Percentiles rank a stretch among this genome's conserved stretches.
Evolutionary conservation across 2,888 invertebrate genomes (phyloP).

Genomic region (Pachliopta kotzebuea): DNA sequence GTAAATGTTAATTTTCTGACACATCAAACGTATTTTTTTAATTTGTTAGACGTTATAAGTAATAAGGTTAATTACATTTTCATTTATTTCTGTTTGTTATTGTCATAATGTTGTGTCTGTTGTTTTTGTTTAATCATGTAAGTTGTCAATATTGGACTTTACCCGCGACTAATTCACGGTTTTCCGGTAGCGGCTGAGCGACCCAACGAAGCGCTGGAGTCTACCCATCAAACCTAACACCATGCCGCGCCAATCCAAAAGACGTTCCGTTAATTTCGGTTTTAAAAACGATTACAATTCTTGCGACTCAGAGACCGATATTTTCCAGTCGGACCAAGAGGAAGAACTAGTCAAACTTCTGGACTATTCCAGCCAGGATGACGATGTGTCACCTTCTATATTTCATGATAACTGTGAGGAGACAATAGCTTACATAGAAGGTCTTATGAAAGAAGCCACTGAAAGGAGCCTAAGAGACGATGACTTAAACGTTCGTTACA

Average conservation of each 20-base stretch:
- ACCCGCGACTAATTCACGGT: conserved; percentile 36
- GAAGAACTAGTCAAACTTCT: conserved; percentile 87
- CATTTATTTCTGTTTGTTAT: neutral
- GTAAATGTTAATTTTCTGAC: neutral
- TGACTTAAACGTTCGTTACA: conserved; percentile 62
- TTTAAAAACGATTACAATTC: conserved; percentile 57
- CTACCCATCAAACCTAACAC: conserved; percentile 63
- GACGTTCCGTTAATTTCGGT: conserved; percentile 50
- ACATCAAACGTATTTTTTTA: too few species aligned
- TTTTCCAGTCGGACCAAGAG: conserved; percentile 89
- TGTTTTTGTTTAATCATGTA: conserved; percentile 9
- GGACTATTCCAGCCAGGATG: conserved; percentile 84
- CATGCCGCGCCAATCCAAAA: conserved; percentile 49
- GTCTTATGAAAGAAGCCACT: conserved; percentile 48
- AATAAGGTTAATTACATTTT: neutral
- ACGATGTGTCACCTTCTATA: conserved; percentile 74
- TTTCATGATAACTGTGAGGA: conserved; percentile 74
- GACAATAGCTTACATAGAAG: conserved; percentile 64
- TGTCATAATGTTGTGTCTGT: conserved; percentile 27
- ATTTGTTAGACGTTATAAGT: too few species aligned
- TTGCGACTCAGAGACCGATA: conserved; percentile 86
- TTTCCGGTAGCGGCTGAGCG: conserved; percentile 66
- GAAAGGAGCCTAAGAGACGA: conserved; percentile 49
- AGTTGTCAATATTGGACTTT: conserved; percentile 52
- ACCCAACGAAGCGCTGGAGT: conserved; percentile 71